phyloP scores from a whole-genome alignment of 2,797 vertebrate genomes.

The Clamator glandarius region DNA sequence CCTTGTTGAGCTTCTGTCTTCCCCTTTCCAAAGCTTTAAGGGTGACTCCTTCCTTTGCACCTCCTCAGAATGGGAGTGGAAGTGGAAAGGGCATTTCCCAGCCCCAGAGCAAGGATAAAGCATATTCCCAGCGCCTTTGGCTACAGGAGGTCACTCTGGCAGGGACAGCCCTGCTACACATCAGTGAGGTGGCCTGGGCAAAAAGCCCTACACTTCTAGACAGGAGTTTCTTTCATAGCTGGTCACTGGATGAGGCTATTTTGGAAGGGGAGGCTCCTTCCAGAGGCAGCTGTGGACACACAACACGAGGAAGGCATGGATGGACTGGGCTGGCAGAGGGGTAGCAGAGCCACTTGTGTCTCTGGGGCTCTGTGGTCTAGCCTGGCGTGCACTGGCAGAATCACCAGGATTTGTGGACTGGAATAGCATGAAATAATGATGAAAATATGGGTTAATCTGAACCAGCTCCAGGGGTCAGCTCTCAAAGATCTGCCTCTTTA shows the following conservation, averaged over 20 bases:
- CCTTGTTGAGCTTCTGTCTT: neutral
- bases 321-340: neutral
- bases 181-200: neutral
- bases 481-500: constrained; percentile 3
- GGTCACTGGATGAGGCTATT: neutral
- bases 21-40: neutral
- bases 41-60: neutral
- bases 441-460: constrained; percentile 59
- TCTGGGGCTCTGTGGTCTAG: neutral
- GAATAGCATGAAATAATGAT: constrained; percentile 56
- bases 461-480: neutral
- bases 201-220: neutral
- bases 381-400: neutral
- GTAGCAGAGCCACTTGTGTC: neutral
- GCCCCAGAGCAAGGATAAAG: neutral
- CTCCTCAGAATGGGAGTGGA: neutral
- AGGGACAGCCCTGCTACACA: neutral
- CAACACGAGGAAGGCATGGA: neutral
- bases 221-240: neutral
- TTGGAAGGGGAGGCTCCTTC: neutral
- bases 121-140: neutral
- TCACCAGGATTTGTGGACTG: neutral
- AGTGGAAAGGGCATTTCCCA: neutral
- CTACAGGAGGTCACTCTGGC: neutral
- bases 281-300: neutral